These are phyloP conservation scores for silkworm (Bombyx mori) DNA, from an alignment of 1,140 invertebrate genomes.

Conservation along the genomic window DNA sequence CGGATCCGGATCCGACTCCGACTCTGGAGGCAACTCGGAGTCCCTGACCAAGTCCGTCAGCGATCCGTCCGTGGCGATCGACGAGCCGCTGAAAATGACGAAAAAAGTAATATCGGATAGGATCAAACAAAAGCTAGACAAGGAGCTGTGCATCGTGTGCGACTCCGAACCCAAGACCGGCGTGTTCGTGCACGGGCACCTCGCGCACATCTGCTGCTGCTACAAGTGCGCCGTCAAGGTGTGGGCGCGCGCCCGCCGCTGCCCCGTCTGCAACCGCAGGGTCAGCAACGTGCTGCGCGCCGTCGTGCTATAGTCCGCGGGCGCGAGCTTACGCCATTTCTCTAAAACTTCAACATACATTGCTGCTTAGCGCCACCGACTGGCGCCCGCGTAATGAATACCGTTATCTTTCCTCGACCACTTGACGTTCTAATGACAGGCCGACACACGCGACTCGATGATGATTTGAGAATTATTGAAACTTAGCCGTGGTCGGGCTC, in stretches of 20 bases:
- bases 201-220: conserved; percentile 78
- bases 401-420: no score
- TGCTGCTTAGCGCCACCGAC: no score
- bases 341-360: no score
- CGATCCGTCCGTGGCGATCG: conserved; percentile 42
- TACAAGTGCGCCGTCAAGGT: conserved; percentile 77
- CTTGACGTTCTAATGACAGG: no score
- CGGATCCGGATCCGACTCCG: conserved; percentile 23
- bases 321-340: background rate
- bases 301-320: conserved; percentile 54
- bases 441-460: no score
- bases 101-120: conserved; percentile 27
- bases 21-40: conserved; percentile 17
- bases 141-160: conserved; percentile 74
- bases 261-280: conserved; percentile 78
- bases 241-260: conserved; percentile 73
- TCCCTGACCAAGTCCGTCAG: conserved; percentile 46
- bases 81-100: conserved; percentile 17
- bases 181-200: conserved; percentile 76
- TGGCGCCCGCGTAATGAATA: no score
- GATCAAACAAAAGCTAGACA: conserved; percentile 29
- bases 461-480: no score
- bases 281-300: conserved; percentile 76
- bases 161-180: conserved; percentile 74
- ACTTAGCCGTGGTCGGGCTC: no score